A percentile compares a stretch with the other conserved stretches of the same genome.
These are phyloP conservation scores for Mareca strepera DNA, from an alignment of 2,797 vertebrate species.

Conservation along the genomic window DNA sequence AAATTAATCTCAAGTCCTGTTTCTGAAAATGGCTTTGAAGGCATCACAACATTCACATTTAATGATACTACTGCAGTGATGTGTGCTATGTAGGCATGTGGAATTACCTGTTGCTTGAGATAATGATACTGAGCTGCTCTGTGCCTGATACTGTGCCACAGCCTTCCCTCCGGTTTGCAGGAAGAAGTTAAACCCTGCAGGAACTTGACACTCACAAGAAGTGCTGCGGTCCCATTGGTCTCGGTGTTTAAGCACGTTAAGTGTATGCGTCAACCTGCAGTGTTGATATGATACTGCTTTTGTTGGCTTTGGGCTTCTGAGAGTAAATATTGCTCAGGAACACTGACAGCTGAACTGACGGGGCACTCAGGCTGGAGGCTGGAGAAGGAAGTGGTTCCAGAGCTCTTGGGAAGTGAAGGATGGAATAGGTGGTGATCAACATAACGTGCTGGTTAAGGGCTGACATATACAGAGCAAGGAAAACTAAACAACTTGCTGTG, in stretches of 20 bases:
- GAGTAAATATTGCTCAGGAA: background rate
- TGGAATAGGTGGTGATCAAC: too few species aligned
- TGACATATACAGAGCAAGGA: background rate
- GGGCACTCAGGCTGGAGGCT: background rate
- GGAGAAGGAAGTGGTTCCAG: background rate
- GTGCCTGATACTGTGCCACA: background rate
- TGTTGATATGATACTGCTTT: background rate
- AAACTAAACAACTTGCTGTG: background rate
- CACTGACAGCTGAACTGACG: background rate
- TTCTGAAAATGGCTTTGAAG: background rate
- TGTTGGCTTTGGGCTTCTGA: background rate
- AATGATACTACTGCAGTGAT: accelerated
- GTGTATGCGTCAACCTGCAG: background rate
- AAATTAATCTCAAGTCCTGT: background rate
- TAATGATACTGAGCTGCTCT: background rate
- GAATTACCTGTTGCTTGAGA: background rate
- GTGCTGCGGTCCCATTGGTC: background rate
- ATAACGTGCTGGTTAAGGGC: background rate
- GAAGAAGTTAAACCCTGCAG: background rate
- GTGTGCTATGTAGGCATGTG: background rate
- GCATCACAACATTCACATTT: background rate
- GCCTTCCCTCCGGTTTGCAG: background rate
- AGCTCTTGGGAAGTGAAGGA: background rate
- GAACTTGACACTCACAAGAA: background rate
- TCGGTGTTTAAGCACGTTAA: background rate